These are phyloP conservation scores for Drosophila tani DNA, from an alignment of 1,140 invertebrate species.

Conservation along the genomic window DNA sequence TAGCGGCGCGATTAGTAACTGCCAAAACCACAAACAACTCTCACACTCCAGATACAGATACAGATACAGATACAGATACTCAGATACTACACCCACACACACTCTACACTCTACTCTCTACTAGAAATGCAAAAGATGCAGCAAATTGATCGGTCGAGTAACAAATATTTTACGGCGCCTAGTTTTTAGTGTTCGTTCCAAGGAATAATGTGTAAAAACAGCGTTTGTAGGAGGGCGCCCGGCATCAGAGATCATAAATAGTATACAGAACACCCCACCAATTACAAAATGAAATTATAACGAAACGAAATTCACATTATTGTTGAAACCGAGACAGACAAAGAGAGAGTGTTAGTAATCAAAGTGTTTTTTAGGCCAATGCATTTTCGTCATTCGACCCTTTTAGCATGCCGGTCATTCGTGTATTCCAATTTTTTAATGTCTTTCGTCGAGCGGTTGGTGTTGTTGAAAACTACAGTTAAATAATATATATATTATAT, in stretches of 20 bases:
- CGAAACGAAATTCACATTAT: conserved; percentile 70
- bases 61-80: conserved; percentile 35
- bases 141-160: conserved; percentile 22
- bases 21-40: conserved; percentile 59
- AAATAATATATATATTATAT: conserved; percentile 63
- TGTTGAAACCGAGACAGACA: conserved; percentile 33
- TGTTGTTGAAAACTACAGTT: conserved; percentile 72
- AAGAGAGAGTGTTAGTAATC: conserved; percentile 40
- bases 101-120: conserved; percentile 42
- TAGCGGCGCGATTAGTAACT: conserved; percentile 61
- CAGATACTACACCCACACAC: conserved; percentile 35
- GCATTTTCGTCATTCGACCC: conserved; percentile 60
- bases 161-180: conserved; percentile 73
- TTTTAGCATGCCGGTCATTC: conserved; percentile 70
- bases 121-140: conserved; percentile 49
- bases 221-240: conserved; percentile 33
- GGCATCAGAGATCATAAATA: conserved; percentile 36
- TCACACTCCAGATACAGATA: conserved; percentile 35
- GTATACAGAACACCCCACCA: conserved; percentile 76
- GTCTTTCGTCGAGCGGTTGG: conserved; percentile 58
- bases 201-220: conserved; percentile 37
- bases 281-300: conserved; percentile 55
- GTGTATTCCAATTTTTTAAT: conserved; percentile 63
- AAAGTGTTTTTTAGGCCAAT: conserved; percentile 61
- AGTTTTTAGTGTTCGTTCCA: conserved; percentile 77